Evolutionary conservation across 1,140 invertebrate species (phyloP), one percentile per base, ranked within the genome.

Genomic region (Plutomurus gul): DNA sequence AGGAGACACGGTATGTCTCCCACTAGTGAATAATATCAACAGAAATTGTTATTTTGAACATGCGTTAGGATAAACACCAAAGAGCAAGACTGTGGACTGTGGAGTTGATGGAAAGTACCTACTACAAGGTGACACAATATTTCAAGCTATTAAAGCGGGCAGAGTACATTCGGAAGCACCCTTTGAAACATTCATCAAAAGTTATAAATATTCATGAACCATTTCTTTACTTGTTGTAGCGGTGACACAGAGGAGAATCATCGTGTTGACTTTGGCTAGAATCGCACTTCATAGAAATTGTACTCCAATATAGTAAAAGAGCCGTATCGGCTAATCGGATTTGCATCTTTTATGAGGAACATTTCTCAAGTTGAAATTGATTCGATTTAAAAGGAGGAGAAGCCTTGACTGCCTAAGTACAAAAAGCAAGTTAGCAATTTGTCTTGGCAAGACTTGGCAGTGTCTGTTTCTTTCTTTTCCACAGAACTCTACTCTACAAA

Each of bases 261-360:
- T 72, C 70, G 70, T 36, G 6, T 39, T 40, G 70, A 39, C 39
- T 72, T 72, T 72, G 70, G 56, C 56, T 25, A 33, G 56, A 65
- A 36, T 30, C 27, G 27, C n/a, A 65, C 70, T 40, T 72, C 3
- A 22, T 72, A 72, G 60, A 10, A 43, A 40, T 72, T 72, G 37
- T 20, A 27, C 10, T 27, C 37, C 16, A 11, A 25, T 20, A 43
- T 43, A 43, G 70, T 40, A 47, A 74, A 73, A 74, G 72, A 74
- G 72, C 22, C 47, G 16, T 16, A 74, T 33, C 36, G 27, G 39
- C 43, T 74, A 74, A 74, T 74, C 72, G 72, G 72, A 74, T 74
- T 49, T 74, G 72, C 72, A 74, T 74, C 40, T 74, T 74, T 74
- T 47, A 74, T 74, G 39, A 49, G 46, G 43, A 27, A 74, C 72